These are phyloP conservation scores for Macrosteles quadrilineatus DNA, from an alignment of 1,140 invertebrate genomes.

Conservation along the genomic window DNA sequence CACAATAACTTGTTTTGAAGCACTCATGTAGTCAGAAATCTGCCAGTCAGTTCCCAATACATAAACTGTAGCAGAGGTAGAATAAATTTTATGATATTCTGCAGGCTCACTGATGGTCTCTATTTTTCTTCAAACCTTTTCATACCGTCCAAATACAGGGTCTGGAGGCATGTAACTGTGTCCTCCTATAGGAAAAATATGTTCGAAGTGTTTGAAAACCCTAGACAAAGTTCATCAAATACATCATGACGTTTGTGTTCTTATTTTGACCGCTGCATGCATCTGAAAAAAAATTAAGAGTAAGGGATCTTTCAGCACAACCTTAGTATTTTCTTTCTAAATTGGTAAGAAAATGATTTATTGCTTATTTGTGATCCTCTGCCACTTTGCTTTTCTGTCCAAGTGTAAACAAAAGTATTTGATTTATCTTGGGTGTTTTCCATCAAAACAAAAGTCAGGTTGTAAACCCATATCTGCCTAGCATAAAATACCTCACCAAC, in stretches of 20 bases:
- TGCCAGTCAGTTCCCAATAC: conserved; percentile 26
- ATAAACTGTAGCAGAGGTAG: conserved; percentile 13
- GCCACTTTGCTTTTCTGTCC: conserved; percentile 41
- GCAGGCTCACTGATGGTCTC: conserved; percentile 34
- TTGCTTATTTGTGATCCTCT: conserved; percentile 45
- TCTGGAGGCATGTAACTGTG: conserved; percentile 46
- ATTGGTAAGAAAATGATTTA: conserved; percentile 39
- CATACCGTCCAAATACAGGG: conserved; percentile 44
- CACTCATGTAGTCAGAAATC: conserved; percentile 28
- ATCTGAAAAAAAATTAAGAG: conserved; percentile 30
- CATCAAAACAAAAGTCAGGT: conserved; percentile 45
- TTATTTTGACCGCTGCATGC: conserved; percentile 32
- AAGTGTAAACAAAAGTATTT: conserved; percentile 44
- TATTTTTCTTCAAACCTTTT: conserved; percentile 42
- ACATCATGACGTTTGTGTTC: conserved; percentile 27
- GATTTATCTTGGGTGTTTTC: conserved; percentile 31
- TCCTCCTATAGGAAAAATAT: conserved; percentile 44
- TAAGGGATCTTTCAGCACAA: neutral
- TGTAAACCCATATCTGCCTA: conserved; percentile 47
- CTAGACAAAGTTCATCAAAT: conserved; percentile 41
- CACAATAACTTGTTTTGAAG: neutral
- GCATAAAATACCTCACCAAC: conserved; percentile 39
- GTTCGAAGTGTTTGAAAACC: conserved; percentile 39
- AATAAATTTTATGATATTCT: conserved; percentile 30
- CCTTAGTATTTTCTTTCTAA: neutral